Base-by-base conservation (phyloP, 2,888 invertebrate species). In the Dicycla oo region DNA sequence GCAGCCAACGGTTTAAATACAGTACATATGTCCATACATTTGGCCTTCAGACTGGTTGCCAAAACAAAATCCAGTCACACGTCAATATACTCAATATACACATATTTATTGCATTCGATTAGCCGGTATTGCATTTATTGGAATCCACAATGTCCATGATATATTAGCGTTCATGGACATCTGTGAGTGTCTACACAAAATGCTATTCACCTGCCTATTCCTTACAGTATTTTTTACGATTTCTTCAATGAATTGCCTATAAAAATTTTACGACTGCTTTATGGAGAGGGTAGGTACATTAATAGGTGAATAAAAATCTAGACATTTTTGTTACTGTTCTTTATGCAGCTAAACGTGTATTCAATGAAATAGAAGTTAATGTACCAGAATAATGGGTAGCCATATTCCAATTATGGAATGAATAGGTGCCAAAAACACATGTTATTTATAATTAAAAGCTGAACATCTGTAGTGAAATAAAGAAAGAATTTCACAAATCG, bases 231-330 rank as follows among this genome's bases (percentile, higher is more conserved):
- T 73, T 88, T 90, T 91, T 90, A 91, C 82, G 89, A 86, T 87
- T 83, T 76, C 80, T 78, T 81, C 79, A 85, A 88, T 87, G 87
- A 88, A 88, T 89, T 86, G 86, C 75, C 88, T 80, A 89, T 92
- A 91, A 92, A 90, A 88, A 62, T 47, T 83, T 88, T 80, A 90
- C 86, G 88, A 77, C 57, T 11, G 53, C 88, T 90, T 89, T 90
- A 91, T 87, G 86, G 65, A 67, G 80, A 72, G 81, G 81, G 84
- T 77, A 78, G 80, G 71, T 54, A 65, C 54, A 63, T 70, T 77
- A 66, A 76, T 85, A 75, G 65, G 56, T 64, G 66, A 72, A 69
- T 82, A 81, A 85, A 83, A 72, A 57, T 75, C 73, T 63, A 76
- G 65, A 77, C 63, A 71, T 74, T 75, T 66, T 20, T 58, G 43